Conservation (phyloP, 2,113 vertebrate genomes). For the Poecilia latipinna region DNA sequence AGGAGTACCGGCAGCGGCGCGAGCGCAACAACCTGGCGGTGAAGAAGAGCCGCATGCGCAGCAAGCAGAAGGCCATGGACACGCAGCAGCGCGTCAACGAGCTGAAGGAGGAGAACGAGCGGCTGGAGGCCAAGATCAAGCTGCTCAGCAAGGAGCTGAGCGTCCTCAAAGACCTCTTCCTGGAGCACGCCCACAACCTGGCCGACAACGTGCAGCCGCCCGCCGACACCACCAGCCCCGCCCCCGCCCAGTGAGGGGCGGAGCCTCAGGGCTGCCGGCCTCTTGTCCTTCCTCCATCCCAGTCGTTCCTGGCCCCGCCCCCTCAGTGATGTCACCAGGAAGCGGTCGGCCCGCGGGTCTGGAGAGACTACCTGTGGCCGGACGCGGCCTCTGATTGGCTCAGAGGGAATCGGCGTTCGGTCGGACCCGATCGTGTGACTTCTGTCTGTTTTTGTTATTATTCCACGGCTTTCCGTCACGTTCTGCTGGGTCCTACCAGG, state of each 20-base stretch:
- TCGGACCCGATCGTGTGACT: not conserved
- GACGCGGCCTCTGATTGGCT: not conserved
- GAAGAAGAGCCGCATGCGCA: conserved; percentile 97
- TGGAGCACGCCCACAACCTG: conserved; percentile 96
- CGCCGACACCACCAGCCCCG: conserved; percentile 68
- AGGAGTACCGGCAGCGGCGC: conserved; percentile 92
- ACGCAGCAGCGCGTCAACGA: conserved; percentile 95
- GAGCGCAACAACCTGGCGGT: conserved; percentile 98
- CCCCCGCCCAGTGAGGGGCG: conserved; percentile 65
- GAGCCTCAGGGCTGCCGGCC: conserved; percentile 6
- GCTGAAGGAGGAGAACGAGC: conserved; percentile 98
- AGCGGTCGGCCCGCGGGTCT: too few species aligned
- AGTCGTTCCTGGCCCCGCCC: not conserved
- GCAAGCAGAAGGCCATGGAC: conserved; percentile 97
- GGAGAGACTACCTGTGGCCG: not conserved
- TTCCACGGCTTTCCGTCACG: not conserved
- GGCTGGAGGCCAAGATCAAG: conserved; percentile 98
- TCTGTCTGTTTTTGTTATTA: not conserved
- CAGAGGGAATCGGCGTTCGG: not conserved
- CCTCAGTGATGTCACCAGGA: not conserved
- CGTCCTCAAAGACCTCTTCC: conserved; percentile 98
- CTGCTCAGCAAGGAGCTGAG: conserved; percentile 97
- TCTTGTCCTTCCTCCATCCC: conserved; percentile 11
- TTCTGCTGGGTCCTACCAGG: not conserved
- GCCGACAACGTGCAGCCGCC: conserved; percentile 91